Conservation (phyloP, 2,797 vertebrate genomes). For the Microhierax caerulescens region DNA sequence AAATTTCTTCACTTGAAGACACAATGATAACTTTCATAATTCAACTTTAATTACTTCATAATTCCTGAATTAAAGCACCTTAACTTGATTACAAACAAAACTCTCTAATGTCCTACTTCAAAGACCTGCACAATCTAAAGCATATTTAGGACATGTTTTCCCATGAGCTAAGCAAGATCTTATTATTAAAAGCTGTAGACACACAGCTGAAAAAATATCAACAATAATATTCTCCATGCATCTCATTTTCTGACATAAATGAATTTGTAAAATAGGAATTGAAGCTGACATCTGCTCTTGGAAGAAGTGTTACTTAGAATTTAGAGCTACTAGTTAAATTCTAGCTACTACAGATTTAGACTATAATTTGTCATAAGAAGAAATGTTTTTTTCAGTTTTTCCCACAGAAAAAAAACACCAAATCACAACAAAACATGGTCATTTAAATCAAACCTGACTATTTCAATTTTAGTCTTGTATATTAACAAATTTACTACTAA, state of each 20-base stretch:
- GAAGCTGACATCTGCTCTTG: constrained; percentile 28
- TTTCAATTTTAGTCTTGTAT: not conserved
- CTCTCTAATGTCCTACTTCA: not conserved
- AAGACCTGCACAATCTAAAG: not conserved
- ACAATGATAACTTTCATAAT: not conserved
- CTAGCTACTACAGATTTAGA: not conserved
- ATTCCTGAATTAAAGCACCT: constrained; percentile 2
- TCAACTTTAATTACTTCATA: constrained; percentile 15
- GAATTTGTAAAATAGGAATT: constrained; percentile 21
- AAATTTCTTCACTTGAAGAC: constrained; percentile 33
- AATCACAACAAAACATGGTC: not conserved
- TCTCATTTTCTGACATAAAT: constrained; percentile 19
- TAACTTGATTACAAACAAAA: constrained; percentile 41
- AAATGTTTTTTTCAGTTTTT: not conserved
- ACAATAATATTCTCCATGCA: not conserved
- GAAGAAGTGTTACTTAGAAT: not conserved
- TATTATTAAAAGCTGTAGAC: not conserved
- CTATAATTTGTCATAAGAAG: not conserved
- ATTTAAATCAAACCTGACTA: not conserved
- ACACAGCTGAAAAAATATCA: not conserved
- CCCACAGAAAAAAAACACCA: not conserved
- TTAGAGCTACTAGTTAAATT: not conserved
- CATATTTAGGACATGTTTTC: not conserved
- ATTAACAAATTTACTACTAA: not conserved
- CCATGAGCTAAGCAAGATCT: not conserved